phyloP scores from a whole-genome alignment of 2,797 vertebrate genomes.

The Micrastur ruficollis region DNA sequence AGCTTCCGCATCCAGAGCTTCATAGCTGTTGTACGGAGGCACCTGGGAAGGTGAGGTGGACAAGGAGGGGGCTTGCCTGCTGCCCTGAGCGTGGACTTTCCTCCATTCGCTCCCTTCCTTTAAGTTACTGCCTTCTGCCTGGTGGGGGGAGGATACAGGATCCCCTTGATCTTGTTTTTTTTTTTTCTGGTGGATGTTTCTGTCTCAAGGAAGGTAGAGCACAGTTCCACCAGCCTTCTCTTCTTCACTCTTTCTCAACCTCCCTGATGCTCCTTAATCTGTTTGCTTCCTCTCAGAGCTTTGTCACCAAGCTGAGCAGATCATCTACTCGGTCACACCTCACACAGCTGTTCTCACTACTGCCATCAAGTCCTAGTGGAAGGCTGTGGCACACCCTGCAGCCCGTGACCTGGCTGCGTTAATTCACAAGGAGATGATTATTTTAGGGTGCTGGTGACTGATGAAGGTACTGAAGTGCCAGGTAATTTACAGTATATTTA shows the following conservation, averaged over 20 bases:
- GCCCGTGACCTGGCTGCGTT: neutral
- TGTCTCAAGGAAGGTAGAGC: neutral
- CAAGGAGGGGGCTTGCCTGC: neutral
- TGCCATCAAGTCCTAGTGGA: neutral
- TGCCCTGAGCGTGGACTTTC: fast-evolving
- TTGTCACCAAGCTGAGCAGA: neutral
- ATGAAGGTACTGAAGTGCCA: too few species aligned
- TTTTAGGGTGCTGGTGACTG: neutral
- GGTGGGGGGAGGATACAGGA: neutral
- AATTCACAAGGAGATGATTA: neutral
- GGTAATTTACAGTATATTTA: neutral
- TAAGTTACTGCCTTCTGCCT: neutral
- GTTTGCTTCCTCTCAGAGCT: neutral
- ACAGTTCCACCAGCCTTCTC: neutral
- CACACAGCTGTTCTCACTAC: neutral
- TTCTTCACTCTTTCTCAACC: neutral
- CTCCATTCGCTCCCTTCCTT: too few species aligned
- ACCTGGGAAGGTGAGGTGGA: neutral
- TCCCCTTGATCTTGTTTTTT: neutral
- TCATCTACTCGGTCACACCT: neutral
- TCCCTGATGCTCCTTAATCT: neutral
- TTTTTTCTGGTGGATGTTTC: too few species aligned
- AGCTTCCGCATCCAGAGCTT: neutral
- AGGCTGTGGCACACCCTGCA: neutral
- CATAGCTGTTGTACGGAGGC: neutral